phyloP scores from a whole-genome alignment of 2,113 vertebrate species.

The Carassius auratus region DNA sequence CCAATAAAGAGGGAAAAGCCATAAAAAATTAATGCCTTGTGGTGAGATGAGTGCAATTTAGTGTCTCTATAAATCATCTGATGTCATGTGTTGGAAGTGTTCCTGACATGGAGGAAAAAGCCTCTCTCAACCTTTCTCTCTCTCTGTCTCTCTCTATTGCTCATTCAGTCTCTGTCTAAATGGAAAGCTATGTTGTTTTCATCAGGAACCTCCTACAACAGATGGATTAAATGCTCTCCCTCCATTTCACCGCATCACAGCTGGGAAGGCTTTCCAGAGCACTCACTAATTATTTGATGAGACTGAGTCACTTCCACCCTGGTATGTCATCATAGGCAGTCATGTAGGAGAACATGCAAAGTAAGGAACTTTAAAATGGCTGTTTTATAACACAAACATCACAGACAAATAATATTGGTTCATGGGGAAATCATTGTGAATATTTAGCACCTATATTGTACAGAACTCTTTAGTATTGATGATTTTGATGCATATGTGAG shows the following conservation, averaged over 20 bases:
- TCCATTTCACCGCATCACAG: neutral
- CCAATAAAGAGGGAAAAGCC: constrained; percentile 11
- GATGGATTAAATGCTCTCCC: constrained; percentile 27
- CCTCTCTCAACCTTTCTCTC: neutral
- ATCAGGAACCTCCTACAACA: constrained; percentile 31
- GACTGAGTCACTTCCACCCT: constrained; percentile 16
- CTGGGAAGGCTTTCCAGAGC: constrained; percentile 22
- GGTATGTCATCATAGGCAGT: constrained; percentile 32
- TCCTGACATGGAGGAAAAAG: constrained; percentile 27
- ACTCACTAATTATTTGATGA: constrained; percentile 45
- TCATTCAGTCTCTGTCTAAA: constrained; percentile 31
- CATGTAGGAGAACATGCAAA: constrained; percentile 4
- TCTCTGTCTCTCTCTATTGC: neutral
- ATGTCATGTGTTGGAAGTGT: constrained; percentile 30
- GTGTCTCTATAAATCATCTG: constrained; percentile 30
- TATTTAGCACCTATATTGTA: neutral
- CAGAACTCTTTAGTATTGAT: neutral
- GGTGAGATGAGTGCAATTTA: constrained; percentile 38
- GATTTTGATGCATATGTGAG: neutral
- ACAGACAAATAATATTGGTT: neutral
- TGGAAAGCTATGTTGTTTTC: constrained; percentile 26
- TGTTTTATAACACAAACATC: neutral
- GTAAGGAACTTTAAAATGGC: neutral
- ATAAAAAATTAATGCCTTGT: constrained; percentile 17
- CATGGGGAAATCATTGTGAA: neutral